Conservation (phyloP, 2,888 invertebrate genomes). For the Acleris cristana region DNA sequence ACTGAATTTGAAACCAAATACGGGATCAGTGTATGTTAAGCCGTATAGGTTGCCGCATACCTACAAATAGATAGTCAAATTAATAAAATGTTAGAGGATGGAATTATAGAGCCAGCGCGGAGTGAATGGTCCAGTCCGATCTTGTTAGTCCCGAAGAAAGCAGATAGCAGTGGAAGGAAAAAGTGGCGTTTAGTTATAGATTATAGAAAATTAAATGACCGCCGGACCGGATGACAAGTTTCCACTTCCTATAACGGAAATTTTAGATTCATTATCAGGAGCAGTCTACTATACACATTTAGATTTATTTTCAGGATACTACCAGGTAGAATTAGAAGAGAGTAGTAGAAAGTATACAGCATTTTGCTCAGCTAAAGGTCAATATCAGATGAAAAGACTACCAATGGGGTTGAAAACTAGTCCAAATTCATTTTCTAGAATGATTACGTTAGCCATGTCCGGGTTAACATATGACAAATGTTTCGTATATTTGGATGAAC, state of each 20-base stretch:
- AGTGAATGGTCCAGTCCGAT: slow-evolving; percentile 12
- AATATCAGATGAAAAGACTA: slow-evolving; percentile 15
- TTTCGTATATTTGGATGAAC: slow-evolving; percentile 18
- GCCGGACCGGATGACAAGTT: slow-evolving; percentile 17
- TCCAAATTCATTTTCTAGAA: slow-evolving; percentile 8
- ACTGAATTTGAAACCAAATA: slow-evolving; percentile 3
- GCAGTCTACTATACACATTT: slow-evolving; percentile 11
- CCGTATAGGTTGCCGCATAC: slow-evolving; percentile 8
- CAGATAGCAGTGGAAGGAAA: background rate
- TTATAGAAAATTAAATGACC: slow-evolving; percentile 18
- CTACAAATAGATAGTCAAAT: background rate
- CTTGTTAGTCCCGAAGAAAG: slow-evolving; percentile 4
- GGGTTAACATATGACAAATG: slow-evolving; percentile 12
- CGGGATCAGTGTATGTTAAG: background rate
- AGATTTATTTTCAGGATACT: slow-evolving; percentile 16
- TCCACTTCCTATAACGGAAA: slow-evolving; percentile 19
- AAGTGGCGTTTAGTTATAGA: slow-evolving; percentile 25
- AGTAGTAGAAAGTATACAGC: slow-evolving; percentile 19
- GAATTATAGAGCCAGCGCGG: slow-evolving; percentile 10
- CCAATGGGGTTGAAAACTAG: slow-evolving; percentile 12
- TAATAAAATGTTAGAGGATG: slow-evolving; percentile 7
- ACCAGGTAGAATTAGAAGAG: slow-evolving; percentile 14
- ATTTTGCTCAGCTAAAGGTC: slow-evolving; percentile 7
- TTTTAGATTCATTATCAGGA: slow-evolving; percentile 18
- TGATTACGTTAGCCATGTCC: slow-evolving; percentile 16